These are phyloP conservation scores for Palythoa heliodiscus DNA, from an alignment of 92 coral and sea anemone genomes.

Conservation along the genomic window DNA sequence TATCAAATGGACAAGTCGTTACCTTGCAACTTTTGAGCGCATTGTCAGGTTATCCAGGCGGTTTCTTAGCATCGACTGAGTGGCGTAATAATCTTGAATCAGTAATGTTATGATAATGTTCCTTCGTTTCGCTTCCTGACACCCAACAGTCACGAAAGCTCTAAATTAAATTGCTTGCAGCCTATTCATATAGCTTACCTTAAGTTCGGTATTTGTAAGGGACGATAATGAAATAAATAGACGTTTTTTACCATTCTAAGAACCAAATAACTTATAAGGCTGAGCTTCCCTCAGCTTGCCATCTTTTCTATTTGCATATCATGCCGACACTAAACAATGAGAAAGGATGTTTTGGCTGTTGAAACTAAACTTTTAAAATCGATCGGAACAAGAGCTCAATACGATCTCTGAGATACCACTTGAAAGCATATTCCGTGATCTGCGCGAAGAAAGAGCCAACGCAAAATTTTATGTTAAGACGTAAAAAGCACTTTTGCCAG, in stretches of 20 bases:
- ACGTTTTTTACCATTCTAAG: slow-evolving; percentile 2
- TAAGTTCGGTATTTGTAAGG: background rate
- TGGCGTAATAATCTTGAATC: slow-evolving; percentile 48
- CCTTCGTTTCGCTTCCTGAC: slow-evolving; percentile 50
- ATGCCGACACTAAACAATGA: slow-evolving; percentile 76
- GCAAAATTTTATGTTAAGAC: background rate
- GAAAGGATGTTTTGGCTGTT: slow-evolving; percentile 67
- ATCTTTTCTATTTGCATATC: slow-evolving; percentile 73
- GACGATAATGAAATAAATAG: background rate
- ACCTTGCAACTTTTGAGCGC: slow-evolving; percentile 36
- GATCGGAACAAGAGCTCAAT: slow-evolving; percentile 42
- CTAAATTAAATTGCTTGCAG: slow-evolving; percentile 6
- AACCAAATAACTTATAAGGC: slow-evolving; percentile 4
- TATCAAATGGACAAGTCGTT: slow-evolving; percentile 22
- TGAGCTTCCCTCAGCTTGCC: slow-evolving; percentile 37
- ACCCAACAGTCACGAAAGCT: slow-evolving; percentile 41
- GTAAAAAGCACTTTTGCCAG: background rate
- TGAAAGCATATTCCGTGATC: slow-evolving; percentile 30
- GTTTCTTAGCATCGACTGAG: slow-evolving; percentile 46
- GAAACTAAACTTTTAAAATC: slow-evolving; percentile 42
- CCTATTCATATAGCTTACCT: slow-evolving; percentile 1
- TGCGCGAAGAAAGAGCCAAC: background rate
- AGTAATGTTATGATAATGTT: slow-evolving; percentile 46
- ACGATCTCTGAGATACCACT: slow-evolving; percentile 21
- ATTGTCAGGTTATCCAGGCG: slow-evolving; percentile 43